Evolutionary conservation across 2,888 invertebrate genomes (phyloP).

Genomic region (Laothoe populi): DNA sequence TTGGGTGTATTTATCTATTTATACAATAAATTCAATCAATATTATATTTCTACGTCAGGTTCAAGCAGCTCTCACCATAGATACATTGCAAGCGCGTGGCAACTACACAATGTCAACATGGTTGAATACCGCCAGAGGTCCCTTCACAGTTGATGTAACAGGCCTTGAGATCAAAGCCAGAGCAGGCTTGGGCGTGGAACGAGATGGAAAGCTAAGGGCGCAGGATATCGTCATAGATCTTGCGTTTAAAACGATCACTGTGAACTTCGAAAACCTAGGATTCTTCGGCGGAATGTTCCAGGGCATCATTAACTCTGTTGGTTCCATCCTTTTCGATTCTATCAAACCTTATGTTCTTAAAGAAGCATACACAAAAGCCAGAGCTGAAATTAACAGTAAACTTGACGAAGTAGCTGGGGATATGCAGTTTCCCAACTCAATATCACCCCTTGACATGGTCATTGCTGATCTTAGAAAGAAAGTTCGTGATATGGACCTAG

Average conservation of each 20-base stretch:
- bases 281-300: conserved; percentile 89
- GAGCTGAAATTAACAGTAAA: conserved; percentile 90
- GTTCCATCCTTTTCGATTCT: conserved; percentile 92
- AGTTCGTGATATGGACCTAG: conserved; percentile 87
- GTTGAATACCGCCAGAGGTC: conserved; percentile 88
- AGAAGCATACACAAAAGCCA: conserved; percentile 90
- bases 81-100: conserved; percentile 89
- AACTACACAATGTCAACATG: conserved; percentile 90
- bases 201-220: conserved; percentile 90
- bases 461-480: conserved; percentile 90
- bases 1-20: too few species aligned
- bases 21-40: too few species aligned
- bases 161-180: conserved; percentile 88
- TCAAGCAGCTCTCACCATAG: conserved; percentile 88
- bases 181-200: conserved; percentile 89
- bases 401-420: conserved; percentile 88
- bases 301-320: conserved; percentile 92
- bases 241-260: conserved; percentile 89
- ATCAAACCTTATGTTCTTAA: conserved; percentile 93
- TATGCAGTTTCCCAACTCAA: conserved; percentile 92
- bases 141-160: conserved; percentile 90
- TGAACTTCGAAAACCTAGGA: conserved; percentile 93
- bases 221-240: conserved; percentile 92
- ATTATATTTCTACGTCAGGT: conserved; percentile 76
- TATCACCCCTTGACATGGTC: conserved; percentile 93